Percentiles rank a stretch among this genome's conserved stretches.
These are phyloP conservation scores for Urocynchramus pylzowi DNA, from an alignment of 2,113 vertebrate species.

Conservation along the genomic window DNA sequence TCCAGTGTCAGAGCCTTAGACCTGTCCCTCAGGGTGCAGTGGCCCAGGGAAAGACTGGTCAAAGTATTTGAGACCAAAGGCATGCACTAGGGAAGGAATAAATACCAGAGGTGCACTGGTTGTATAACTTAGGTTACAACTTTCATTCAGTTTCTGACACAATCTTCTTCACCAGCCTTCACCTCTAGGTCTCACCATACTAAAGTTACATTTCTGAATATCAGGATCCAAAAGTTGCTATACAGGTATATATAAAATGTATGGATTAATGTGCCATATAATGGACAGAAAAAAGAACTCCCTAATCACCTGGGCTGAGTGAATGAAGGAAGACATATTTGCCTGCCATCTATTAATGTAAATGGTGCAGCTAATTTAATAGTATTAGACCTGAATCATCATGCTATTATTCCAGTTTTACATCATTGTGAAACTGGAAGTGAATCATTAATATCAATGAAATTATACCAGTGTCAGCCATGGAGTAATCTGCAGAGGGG, in stretches of 20 bases:
- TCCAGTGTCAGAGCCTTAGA: background rate
- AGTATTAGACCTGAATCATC: conserved; percentile 51
- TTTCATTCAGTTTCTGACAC: background rate
- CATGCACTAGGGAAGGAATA: background rate
- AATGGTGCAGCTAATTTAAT: conserved; percentile 60
- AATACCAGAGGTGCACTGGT: background rate
- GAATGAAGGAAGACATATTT: conserved; percentile 49
- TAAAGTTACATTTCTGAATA: background rate
- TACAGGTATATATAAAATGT: background rate
- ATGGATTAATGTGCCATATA: conserved; percentile 33
- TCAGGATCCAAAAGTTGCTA: background rate
- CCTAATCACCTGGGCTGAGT: conserved; percentile 41
- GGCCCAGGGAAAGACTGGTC: background rate
- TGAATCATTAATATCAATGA: conserved; percentile 64
- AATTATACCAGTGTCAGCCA: conserved; percentile 40
- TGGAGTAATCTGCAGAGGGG: conserved; percentile 38
- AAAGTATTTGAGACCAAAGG: background rate
- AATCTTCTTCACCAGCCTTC: background rate
- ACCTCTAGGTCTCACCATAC: background rate
- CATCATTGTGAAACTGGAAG: conserved; percentile 51
- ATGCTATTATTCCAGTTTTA: conserved; percentile 54
- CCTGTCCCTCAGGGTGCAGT: background rate
- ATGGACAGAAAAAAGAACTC: conserved; percentile 17
- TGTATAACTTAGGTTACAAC: background rate
- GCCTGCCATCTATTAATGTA: conserved; percentile 63